Conservation (phyloP, 2,888 invertebrate genomes). For the Temnothorax rugatulus region DNA sequence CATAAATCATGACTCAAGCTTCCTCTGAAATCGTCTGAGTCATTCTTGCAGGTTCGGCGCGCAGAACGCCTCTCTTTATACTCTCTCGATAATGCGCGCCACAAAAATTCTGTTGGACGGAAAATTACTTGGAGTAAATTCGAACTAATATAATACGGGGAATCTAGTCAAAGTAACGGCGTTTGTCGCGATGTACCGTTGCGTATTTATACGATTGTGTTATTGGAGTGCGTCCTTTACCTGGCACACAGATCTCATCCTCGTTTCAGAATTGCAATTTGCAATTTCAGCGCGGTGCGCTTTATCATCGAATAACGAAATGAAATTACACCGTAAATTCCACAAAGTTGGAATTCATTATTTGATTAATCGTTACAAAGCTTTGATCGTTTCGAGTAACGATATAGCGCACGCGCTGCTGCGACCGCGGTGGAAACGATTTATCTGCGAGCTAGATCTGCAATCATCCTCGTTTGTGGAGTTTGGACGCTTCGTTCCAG, state of each 20-base stretch:
- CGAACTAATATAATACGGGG: not conserved
- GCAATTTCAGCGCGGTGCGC: constrained; percentile 3
- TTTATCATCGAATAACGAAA: constrained; percentile 15
- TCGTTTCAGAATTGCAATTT: constrained; percentile 28
- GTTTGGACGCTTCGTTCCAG: constrained; percentile 38
- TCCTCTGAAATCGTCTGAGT: constrained; percentile 43
- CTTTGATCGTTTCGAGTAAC: constrained; percentile 18
- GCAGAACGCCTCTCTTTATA: not conserved
- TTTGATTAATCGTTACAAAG: constrained; percentile 33
- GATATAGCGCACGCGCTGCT: not conserved
- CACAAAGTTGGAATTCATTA: constrained; percentile 23
- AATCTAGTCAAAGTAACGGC: constrained; percentile 1
- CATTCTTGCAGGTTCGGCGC: constrained; percentile 34
- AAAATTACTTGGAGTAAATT: constrained; percentile 9
- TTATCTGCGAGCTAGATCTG: constrained; percentile 9
- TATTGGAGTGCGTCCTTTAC: not conserved
- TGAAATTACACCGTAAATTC: constrained; percentile 30
- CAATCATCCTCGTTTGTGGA: not conserved
- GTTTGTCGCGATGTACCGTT: constrained; percentile 10
- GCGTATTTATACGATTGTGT: not conserved
- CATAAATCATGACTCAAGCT: constrained; percentile 58
- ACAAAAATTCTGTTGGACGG: not conserved
- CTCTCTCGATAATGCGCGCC: not conserved
- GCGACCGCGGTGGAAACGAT: not conserved
- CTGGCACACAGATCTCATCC: not conserved